Conservation (phyloP, 2,113 vertebrate genomes). For the Catharus bicknelli region DNA sequence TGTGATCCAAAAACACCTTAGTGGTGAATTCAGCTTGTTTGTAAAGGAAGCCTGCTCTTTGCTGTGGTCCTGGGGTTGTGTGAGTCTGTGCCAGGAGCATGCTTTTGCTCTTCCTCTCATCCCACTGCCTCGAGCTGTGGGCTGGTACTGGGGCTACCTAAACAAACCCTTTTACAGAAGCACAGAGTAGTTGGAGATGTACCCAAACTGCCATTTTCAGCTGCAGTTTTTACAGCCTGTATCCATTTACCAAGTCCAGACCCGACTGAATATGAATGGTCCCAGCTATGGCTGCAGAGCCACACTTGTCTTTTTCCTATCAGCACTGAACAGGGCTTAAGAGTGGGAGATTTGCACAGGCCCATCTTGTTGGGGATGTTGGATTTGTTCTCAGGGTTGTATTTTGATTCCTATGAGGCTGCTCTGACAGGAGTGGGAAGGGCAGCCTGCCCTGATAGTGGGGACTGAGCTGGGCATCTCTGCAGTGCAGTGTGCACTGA, state of each 20-base stretch:
- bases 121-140: not conserved
- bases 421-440: not conserved
- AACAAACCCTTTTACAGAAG: not conserved
- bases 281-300: not conserved
- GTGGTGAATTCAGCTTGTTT: not conserved
- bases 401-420: not conserved
- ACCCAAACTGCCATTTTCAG: not conserved
- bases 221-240: not conserved
- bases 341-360: not conserved
- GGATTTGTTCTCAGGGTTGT: not conserved
- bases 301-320: not conserved
- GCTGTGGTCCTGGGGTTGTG: not conserved
- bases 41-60: not conserved
- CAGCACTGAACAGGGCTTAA: not conserved
- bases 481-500: not conserved
- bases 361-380: not conserved
- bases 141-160: not conserved
- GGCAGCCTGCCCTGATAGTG: not conserved
- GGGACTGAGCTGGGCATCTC: not conserved
- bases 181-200: not conserved
- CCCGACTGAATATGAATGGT: not conserved
- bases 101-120: not conserved
- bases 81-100: not conserved
- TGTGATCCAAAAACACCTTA: not conserved
- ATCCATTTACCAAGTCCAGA: not conserved